phyloP scores from a whole-genome alignment of 2,888 invertebrate species.

The Xylota segnis region DNA sequence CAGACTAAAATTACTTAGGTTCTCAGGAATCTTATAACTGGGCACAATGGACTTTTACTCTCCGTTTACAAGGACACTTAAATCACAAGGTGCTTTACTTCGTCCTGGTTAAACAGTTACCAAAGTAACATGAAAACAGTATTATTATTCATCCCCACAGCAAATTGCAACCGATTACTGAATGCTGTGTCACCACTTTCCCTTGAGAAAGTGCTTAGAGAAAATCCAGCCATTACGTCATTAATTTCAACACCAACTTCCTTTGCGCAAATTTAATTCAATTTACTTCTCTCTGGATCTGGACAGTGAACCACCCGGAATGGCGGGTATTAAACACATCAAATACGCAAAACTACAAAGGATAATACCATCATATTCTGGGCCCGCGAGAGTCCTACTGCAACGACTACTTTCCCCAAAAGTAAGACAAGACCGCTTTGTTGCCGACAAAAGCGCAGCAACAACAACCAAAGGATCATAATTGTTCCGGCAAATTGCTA shows the following conservation, averaged over 20 bases:
- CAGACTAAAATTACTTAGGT: too few species aligned
- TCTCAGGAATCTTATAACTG: too few species aligned
- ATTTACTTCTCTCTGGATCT: slow-evolving; percentile 1
- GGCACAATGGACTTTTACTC: too few species aligned
- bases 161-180: neutral
- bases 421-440: slow-evolving; percentile 53
- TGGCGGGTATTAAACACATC: slow-evolving; percentile 25
- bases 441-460: slow-evolving; percentile 10
- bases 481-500: slow-evolving; percentile 75
- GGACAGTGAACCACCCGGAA: too few species aligned
- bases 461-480: slow-evolving; percentile 58
- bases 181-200: neutral
- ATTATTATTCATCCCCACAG: neutral
- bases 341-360: slow-evolving; percentile 53
- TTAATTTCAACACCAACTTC: neutral
- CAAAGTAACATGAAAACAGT: neutral
- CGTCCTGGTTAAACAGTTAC: too few species aligned
- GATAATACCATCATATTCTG: slow-evolving; percentile 39
- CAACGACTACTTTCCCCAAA: slow-evolving; percentile 23
- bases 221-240: neutral
- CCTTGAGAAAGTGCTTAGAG: neutral
- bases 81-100: too few species aligned
- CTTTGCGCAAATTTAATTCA: slow-evolving; percentile 39
- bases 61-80: too few species aligned
- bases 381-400: neutral